A percentile compares a stretch with the other conserved stretches of the same genome.
Conservation (phyloP, 1,140 invertebrate species). For the Elymnias hypermnestra region DNA sequence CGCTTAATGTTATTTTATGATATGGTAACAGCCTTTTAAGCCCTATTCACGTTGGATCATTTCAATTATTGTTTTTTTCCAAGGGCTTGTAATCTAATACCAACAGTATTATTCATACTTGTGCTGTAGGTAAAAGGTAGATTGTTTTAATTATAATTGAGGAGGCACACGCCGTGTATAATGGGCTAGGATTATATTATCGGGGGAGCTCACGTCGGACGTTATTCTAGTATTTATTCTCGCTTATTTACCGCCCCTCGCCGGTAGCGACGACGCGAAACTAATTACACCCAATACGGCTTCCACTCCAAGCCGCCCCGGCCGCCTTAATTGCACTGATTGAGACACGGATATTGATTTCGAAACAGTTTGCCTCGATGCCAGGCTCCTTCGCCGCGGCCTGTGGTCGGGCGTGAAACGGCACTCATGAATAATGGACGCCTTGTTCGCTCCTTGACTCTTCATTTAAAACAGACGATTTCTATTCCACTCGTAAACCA, state of each 20-base stretch:
- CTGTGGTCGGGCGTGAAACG: slow-evolving; percentile 53
- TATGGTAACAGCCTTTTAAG: too few relatives aligned
- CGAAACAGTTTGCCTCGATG: slow-evolving; percentile 53
- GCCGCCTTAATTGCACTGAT: slow-evolving; percentile 68
- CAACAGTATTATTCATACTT: too few relatives aligned
- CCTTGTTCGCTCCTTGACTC: slow-evolving; percentile 65
- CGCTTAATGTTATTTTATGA: too few relatives aligned
- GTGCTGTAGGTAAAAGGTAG: too few relatives aligned
- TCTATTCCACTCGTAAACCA: slow-evolving; percentile 70
- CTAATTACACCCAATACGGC: slow-evolving; percentile 58
- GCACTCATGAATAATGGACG: slow-evolving; percentile 69
- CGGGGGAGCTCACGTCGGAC: neutral
- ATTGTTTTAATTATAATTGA: too few relatives aligned
- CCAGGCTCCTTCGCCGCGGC: slow-evolving; percentile 22
- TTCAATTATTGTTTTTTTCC: too few relatives aligned
- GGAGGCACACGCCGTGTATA: too few relatives aligned
- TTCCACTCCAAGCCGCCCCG: slow-evolving; percentile 29
- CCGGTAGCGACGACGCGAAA: slow-evolving; percentile 47
- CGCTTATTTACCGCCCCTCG: slow-evolving; percentile 29
- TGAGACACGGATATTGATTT: slow-evolving; percentile 73
- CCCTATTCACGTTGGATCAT: too few relatives aligned
- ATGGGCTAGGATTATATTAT: too few relatives aligned
- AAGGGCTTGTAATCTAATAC: too few relatives aligned
- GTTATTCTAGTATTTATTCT: slow-evolving; percentile 15
- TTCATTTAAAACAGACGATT: slow-evolving; percentile 73